A percentile compares a stretch with the other conserved stretches of the same genome.
phyloP scores from a whole-genome alignment of 2,797 vertebrate species.

The Macropus fuliginosus region DNA sequence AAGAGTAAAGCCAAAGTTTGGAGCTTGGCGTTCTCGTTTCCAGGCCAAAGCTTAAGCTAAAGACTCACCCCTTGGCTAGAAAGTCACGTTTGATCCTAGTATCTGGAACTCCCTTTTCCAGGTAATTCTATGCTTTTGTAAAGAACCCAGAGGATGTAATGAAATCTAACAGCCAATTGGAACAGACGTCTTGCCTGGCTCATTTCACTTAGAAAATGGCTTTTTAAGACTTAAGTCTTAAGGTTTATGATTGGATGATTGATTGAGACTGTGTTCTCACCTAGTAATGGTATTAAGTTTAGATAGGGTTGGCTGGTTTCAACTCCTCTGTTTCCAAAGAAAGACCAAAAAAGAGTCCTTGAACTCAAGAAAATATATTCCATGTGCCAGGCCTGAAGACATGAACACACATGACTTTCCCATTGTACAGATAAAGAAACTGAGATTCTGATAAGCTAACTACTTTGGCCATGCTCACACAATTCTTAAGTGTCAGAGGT shows the following conservation, averaged over 20 bases:
- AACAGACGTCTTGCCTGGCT: background rate
- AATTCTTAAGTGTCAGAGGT: background rate
- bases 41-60: background rate
- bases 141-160: background rate
- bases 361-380: background rate
- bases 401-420: background rate
- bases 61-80: background rate
- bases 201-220: background rate
- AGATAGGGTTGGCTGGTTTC: background rate
- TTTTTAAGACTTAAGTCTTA: background rate
- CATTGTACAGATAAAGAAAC: background rate
- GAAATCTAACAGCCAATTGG: background rate
- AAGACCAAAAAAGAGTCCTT: background rate
- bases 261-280: background rate
- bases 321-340: background rate
- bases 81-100: background rate
- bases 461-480: background rate
- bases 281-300: background rate
- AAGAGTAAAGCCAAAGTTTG: background rate
- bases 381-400: background rate
- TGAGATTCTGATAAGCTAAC: background rate
- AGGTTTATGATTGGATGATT: background rate
- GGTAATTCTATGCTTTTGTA: background rate
- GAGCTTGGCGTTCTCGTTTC: background rate
- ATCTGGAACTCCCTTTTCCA: background rate